Evolutionary conservation across 1,140 invertebrate genomes (phyloP), one percentile per base, ranked within the genome.

Genomic region (Contarinia nasturtii): DNA sequence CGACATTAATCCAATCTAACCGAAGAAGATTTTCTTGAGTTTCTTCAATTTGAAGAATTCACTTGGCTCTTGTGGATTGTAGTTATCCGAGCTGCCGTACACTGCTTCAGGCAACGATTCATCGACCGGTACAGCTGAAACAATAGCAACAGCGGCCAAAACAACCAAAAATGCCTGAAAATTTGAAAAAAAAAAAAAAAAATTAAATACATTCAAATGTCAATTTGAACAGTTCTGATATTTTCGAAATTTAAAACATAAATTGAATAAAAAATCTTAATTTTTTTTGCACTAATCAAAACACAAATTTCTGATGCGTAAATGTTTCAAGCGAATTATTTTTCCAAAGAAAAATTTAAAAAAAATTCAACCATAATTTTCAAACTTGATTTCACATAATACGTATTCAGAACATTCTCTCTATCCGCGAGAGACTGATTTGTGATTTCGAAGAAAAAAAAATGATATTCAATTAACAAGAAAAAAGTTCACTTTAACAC

Each of bases 1-100:
- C 27, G 10, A 27, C 3, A 5, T 5, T 27, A 27, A 10, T 10
- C 27, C 10, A 3, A 10, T 27, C 27, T 27, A 27, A 27, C 27
- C 27, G 41, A 48, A 48, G 2, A 48, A 38, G 8, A 48, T 20
- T 48, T 48, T 48, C 33, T 48, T 48, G 20, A 48, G 15, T 48
- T 48, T 48, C 27, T 48, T 48, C 27, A 48, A 37, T 44, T 48
- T 48, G 41, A 48, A 48, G 33, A 48, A 43, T 15, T 18, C 10
- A 12, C 34, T 27, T 36, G 40, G 47, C 20, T 48, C 47, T 37
- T 48, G 40, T 34, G 47, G 47, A 22, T 48, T 48, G 33, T 33
- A 19, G 5, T 18, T 19, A 3, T 43, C 17, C 2, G 20, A 8
- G 5, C 11, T 3, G 7, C 41, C 47, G 11, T 41, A 42, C 2